phyloP scores from a whole-genome alignment of 1,140 invertebrate genomes.

The Calephelis virginiensis region DNA sequence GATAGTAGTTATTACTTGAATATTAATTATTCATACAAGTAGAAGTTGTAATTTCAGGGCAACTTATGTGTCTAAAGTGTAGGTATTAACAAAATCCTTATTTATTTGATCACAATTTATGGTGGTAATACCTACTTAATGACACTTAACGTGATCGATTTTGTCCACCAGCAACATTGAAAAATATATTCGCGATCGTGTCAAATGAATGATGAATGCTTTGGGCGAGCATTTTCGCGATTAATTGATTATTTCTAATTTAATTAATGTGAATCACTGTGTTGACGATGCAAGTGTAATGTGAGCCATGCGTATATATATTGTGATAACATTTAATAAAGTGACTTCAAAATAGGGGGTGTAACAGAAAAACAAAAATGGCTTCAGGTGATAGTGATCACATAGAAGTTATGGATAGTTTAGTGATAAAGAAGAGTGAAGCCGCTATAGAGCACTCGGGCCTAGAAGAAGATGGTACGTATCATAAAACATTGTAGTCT shows the following conservation, averaged over 20 bases:
- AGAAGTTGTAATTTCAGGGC: no score
- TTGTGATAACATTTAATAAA: slow-evolving; percentile 53
- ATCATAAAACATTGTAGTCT: slow-evolving; percentile 9
- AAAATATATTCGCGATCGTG: slow-evolving; percentile 10
- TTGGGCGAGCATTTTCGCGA: slow-evolving; percentile 60
- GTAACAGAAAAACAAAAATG: slow-evolving; percentile 80
- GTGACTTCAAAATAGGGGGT: slow-evolving; percentile 70
- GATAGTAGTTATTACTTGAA: no score
- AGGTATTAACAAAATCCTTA: no score
- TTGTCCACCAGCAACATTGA: slow-evolving; percentile 4
- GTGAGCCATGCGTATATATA: slow-evolving; percentile 70
- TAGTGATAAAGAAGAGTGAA: slow-evolving; percentile 58
- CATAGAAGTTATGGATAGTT: slow-evolving; percentile 72
- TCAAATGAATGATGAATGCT: slow-evolving; percentile 21
- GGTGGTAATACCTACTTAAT: no score
- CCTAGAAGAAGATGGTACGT: slow-evolving; percentile 68
- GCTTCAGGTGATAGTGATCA: slow-evolving; percentile 81
- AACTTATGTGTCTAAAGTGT: no score
- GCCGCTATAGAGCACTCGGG: slow-evolving; percentile 50
- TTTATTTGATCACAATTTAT: no score
- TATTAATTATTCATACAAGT: no score
- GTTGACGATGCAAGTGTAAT: slow-evolving; percentile 63
- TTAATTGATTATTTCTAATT: slow-evolving; percentile 77
- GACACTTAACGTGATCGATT: background rate
- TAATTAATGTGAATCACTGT: slow-evolving; percentile 73